These are phyloP conservation scores for Sminthopsis crassicaudata DNA, from an alignment of 2,113 vertebrate species.

Conservation along the genomic window DNA sequence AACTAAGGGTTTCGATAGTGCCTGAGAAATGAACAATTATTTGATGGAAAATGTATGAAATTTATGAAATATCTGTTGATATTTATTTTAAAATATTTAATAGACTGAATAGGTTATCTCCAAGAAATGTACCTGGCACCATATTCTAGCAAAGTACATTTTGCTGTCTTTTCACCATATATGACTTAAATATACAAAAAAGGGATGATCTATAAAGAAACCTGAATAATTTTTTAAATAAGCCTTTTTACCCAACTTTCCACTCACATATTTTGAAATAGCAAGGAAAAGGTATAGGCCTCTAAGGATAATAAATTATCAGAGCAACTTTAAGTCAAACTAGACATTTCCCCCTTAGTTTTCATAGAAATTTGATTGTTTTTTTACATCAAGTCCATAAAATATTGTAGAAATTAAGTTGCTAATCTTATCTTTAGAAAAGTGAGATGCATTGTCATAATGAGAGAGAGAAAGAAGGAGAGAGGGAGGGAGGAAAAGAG, in stretches of 20 bases:
- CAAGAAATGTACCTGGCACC: not conserved
- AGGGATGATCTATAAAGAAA: not conserved
- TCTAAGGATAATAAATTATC: not conserved
- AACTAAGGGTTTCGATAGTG: no score
- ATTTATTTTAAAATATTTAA: not conserved
- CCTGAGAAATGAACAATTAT: no score
- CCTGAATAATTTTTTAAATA: not conserved
- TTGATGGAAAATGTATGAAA: no score
- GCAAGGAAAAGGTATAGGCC: not conserved
- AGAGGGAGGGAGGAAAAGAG: no score
- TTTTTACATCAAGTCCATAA: not conserved
- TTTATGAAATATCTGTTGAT: no score
- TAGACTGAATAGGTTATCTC: not conserved
- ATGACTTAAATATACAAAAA: conserved; percentile 21
- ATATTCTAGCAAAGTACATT: not conserved
- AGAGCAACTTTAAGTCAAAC: not conserved
- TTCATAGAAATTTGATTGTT: not conserved
- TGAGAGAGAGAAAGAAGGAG: not conserved
- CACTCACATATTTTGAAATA: not conserved
- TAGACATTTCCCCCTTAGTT: not conserved
- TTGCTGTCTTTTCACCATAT: not conserved
- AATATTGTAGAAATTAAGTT: not conserved
- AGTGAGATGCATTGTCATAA: not conserved
- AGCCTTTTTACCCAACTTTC: not conserved
- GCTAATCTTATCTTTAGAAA: not conserved